These are phyloP conservation scores for Chymomyza amoena DNA, from an alignment of 2,888 invertebrate species.

Conservation along the genomic window DNA sequence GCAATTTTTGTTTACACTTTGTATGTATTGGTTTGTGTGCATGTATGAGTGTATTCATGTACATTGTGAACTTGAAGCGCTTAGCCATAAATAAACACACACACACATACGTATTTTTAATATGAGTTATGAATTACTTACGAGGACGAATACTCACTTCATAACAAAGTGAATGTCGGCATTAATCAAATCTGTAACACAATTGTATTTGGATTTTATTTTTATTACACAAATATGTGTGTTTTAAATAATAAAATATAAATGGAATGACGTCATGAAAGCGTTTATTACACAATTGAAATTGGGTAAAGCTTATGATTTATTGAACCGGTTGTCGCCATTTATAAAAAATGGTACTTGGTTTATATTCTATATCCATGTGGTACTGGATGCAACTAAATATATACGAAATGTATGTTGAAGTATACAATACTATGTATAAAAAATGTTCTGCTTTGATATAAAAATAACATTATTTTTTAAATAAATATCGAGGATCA, in stretches of 20 bases:
- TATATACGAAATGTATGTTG: too few species aligned
- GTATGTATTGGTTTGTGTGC: background rate
- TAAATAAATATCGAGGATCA: too few species aligned
- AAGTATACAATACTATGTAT: too few species aligned
- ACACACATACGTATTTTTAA: conserved; percentile 29
- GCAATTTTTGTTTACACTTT: conserved; percentile 56
- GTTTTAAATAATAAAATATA: background rate
- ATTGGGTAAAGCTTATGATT: background rate
- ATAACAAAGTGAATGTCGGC: conserved; percentile 26
- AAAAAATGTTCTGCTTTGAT: too few species aligned
- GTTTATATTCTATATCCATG: too few species aligned
- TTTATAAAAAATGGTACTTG: too few species aligned
- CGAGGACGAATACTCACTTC: conserved; percentile 11
- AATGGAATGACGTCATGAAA: background rate
- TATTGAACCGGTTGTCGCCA: background rate
- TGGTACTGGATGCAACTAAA: too few species aligned
- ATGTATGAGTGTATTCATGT: background rate
- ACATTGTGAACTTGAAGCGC: conserved; percentile 39
- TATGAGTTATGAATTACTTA: background rate
- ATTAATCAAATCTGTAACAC: conserved; percentile 42
- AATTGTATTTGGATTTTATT: conserved; percentile 37
- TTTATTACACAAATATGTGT: background rate
- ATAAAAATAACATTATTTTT: too few species aligned
- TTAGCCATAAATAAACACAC: conserved; percentile 56
- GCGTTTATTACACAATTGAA: background rate